These are phyloP conservation scores for Temnopleurus reevesii DNA, from an alignment of 53 echinoderm and acorn worm genomes.

Conservation along the genomic window DNA sequence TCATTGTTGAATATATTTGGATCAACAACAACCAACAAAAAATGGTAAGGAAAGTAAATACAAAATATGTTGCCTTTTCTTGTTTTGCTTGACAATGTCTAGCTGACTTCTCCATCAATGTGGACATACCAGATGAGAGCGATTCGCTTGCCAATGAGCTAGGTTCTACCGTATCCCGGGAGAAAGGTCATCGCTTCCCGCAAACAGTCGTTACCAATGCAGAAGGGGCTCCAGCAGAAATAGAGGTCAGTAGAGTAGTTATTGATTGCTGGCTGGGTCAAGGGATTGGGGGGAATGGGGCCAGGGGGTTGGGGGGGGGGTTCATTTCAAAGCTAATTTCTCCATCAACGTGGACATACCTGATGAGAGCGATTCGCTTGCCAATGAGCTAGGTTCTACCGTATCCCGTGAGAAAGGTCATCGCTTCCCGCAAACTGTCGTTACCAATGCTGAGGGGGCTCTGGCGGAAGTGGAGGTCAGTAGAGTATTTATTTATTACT, in stretches of 20 bases:
- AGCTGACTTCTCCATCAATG: slow-evolving; percentile 86
- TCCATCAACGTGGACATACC: slow-evolving; percentile 74
- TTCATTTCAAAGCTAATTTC: slow-evolving; percentile 96
- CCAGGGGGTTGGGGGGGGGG: too few species aligned
- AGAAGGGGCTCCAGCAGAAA: slow-evolving; percentile 28
- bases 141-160: slow-evolving; percentile 57
- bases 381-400: slow-evolving; percentile 54
- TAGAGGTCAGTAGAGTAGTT: slow-evolving; percentile 44
- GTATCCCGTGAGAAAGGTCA: slow-evolving; percentile 79
- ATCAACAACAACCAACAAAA: too few species aligned
- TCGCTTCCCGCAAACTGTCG: slow-evolving; percentile 56
- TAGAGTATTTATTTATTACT: neutral
- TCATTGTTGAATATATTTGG: too few species aligned
- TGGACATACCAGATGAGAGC: slow-evolving; percentile 67
- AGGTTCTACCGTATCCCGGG: slow-evolving; percentile 67
- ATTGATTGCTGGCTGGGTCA: too few species aligned
- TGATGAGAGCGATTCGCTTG: slow-evolving; percentile 56
- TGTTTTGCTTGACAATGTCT: too few species aligned
- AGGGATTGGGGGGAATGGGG: too few species aligned
- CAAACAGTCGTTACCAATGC: slow-evolving; percentile 44
- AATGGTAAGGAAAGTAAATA: too few species aligned
- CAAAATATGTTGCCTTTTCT: too few species aligned
- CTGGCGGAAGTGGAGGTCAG: slow-evolving; percentile 58
- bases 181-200: slow-evolving; percentile 72
- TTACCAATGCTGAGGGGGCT: slow-evolving; percentile 41